phyloP scores from a whole-genome alignment of 1,140 invertebrate genomes.

The Drosophila sulfurigaster region DNA sequence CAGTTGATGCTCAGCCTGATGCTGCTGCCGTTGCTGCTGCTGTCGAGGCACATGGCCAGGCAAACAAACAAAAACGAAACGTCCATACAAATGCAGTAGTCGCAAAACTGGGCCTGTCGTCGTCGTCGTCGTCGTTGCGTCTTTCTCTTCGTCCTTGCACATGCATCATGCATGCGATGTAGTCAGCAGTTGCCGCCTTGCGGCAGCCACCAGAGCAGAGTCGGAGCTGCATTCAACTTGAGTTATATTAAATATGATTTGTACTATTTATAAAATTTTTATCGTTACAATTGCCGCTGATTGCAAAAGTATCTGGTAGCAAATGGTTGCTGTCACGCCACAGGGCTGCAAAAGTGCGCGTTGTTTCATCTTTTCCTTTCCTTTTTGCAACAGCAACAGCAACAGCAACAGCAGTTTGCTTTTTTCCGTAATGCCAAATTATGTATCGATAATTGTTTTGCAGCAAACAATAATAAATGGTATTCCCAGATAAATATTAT shows the following conservation, averaged over 20 bases:
- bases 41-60: constrained; percentile 28
- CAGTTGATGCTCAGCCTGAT: constrained; percentile 3
- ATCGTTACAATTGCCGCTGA: constrained; percentile 70
- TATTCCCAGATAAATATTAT: constrained; percentile 2
- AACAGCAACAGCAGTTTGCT: not conserved
- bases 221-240: constrained; percentile 32
- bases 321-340: constrained; percentile 31
- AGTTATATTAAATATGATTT: no score
- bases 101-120: constrained; percentile 44
- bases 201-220: constrained; percentile 45
- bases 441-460: constrained; percentile 5
- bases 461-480: not conserved
- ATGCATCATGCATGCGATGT: constrained; percentile 67
- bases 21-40: not conserved
- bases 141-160: constrained; percentile 9
- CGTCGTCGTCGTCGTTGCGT: constrained; percentile 23
- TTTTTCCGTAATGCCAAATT: constrained; percentile 9
- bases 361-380: not conserved
- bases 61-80: constrained; percentile 59
- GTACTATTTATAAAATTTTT: no score
- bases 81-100: constrained; percentile 46
- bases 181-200: constrained; percentile 41
- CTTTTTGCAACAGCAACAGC: no score
- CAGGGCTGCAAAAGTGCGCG: constrained; percentile 38
- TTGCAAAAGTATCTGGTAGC: constrained; percentile 57